These are phyloP conservation scores for Drosophila tanythrix DNA, from an alignment of 2,888 invertebrate genomes.

Conservation along the genomic window DNA sequence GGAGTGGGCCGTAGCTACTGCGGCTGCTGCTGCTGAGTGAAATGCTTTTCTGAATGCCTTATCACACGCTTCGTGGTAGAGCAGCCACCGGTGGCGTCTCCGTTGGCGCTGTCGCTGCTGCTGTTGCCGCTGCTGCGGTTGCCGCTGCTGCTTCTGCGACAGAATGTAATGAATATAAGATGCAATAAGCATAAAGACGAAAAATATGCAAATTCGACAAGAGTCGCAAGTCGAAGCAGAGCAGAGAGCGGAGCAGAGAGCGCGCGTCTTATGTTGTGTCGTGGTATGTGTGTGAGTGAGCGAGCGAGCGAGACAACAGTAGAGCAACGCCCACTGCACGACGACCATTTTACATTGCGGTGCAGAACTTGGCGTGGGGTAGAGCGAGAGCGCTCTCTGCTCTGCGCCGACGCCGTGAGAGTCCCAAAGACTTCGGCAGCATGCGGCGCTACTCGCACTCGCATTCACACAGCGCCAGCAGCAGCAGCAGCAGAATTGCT, in stretches of 20 bases:
- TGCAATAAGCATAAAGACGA: slow-evolving; percentile 74
- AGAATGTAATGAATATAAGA: slow-evolving; percentile 79
- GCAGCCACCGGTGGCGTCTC: slow-evolving; percentile 21
- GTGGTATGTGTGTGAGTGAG: neutral
- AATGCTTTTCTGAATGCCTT: slow-evolving; percentile 73
- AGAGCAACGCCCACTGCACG: slow-evolving; percentile 72
- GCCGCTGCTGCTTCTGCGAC: slow-evolving; percentile 45
- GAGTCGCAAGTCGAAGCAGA: slow-evolving; percentile 6
- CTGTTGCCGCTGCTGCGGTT: slow-evolving; percentile 16
- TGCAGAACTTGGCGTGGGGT: slow-evolving; percentile 41
- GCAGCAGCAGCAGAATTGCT: slow-evolving; percentile 2
- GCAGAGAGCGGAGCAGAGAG: slow-evolving; percentile 6
- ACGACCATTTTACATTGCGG: slow-evolving; percentile 74
- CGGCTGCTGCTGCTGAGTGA: slow-evolving; percentile 13
- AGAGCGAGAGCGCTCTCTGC: slow-evolving; percentile 44
- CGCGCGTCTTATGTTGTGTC: slow-evolving; percentile 3
- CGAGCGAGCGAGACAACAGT: slow-evolving; percentile 49
- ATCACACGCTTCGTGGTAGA: slow-evolving; percentile 67
- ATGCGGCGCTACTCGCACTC: slow-evolving; percentile 50
- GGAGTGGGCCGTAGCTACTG: slow-evolving; percentile 1
- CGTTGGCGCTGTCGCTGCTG: slow-evolving; percentile 31
- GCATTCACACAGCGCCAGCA: slow-evolving; percentile 1
- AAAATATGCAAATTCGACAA: slow-evolving; percentile 72
- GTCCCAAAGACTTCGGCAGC: slow-evolving; percentile 31
- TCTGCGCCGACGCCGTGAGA: slow-evolving; percentile 60